Evolutionary conservation across 2,888 invertebrate species (phyloP), one percentile per base, ranked within the genome.

Genomic region (Hyposoter didymator): DNA sequence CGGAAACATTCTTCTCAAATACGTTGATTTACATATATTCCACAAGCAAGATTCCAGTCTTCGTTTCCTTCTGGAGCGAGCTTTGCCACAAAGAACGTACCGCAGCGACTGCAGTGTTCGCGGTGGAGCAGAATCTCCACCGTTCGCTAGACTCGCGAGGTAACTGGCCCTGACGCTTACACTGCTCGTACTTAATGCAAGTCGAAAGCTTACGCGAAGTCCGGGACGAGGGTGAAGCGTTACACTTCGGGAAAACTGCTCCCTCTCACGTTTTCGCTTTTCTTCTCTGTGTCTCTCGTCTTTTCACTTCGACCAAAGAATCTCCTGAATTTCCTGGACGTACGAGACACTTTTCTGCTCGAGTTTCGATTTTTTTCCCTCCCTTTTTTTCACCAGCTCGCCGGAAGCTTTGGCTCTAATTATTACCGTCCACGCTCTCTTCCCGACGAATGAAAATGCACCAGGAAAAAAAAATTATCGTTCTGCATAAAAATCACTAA

Each of bases 321-420:
- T 19, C 49, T 59, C 14, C 43, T 1, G 32, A 69, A 22, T 28
- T 45, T 69, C 72, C 39, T 47, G n/a, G 47, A 43, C 39, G 45
- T 35, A 55, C 72, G 19, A 47, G 69, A 10, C n/a, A 81, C 28
- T 45, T 84, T 83, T 84, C 84, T 79, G 72, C 78, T 82, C 43
- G 78, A 87, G 55, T 81, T 83, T 72, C 52, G 72, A 73, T 62
- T 19, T 43, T 22, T 22, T 35, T 35, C 8, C 19, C 8, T 19
- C 39, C 8, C 32, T 39, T 52, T 73, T 43, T 52, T 45, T 19
- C 19, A 14, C 69, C 69, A 55, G 39, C 55, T 55, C 35, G 7
- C 12, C 35, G 5, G 28, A 22, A 45, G 66, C 45, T 19, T 67
- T n/a, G 67, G 1, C 19, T 19, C 45, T 22, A 43, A 67, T 67